Evolutionary conservation across 92 coral and sea anemone species (phyloP).

Genomic region (Plumapathes pennacea): DNA sequence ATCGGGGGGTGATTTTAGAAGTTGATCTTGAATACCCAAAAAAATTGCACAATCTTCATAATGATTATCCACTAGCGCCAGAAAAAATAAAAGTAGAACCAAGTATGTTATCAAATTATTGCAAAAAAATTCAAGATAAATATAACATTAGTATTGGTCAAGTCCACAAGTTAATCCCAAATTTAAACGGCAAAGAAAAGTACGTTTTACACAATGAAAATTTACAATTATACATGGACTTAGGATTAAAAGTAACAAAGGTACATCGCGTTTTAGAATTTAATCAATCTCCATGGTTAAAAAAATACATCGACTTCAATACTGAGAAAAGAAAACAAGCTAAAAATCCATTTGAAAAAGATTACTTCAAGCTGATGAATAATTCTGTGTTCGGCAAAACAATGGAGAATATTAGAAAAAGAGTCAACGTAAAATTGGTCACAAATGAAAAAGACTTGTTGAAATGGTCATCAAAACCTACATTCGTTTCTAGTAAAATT

Average conservation of each 20-base stretch:
- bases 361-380: slow-evolving; percentile 9
- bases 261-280: slow-evolving; percentile 15
- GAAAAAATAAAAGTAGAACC: background rate
- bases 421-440: slow-evolving; percentile 1
- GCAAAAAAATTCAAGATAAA: background rate
- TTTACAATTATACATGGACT: slow-evolving; percentile 7
- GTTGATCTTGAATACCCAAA: slow-evolving; percentile 13
- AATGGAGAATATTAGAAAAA: slow-evolving; percentile 7
- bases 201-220: slow-evolving; percentile 11
- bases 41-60: slow-evolving; percentile 12
- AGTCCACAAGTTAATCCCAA: slow-evolving; percentile 9
- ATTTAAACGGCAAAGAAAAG: slow-evolving; percentile 1
- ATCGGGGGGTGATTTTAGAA: slow-evolving; percentile 12
- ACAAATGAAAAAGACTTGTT: background rate
- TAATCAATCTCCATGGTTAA: slow-evolving; percentile 31
- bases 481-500: slow-evolving; percentile 3
- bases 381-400: slow-evolving; percentile 26
- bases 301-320: slow-evolving; percentile 25
- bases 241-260: slow-evolving; percentile 10
- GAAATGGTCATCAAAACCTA: background rate
- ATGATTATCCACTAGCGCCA: slow-evolving; percentile 1
- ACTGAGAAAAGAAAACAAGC: slow-evolving; percentile 13
- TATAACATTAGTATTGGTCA: background rate
- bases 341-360: slow-evolving; percentile 11
- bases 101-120: slow-evolving; percentile 4